Base-by-base conservation (phyloP, 2,113 vertebrate species). In the Choloepus hoffmanni region DNA sequence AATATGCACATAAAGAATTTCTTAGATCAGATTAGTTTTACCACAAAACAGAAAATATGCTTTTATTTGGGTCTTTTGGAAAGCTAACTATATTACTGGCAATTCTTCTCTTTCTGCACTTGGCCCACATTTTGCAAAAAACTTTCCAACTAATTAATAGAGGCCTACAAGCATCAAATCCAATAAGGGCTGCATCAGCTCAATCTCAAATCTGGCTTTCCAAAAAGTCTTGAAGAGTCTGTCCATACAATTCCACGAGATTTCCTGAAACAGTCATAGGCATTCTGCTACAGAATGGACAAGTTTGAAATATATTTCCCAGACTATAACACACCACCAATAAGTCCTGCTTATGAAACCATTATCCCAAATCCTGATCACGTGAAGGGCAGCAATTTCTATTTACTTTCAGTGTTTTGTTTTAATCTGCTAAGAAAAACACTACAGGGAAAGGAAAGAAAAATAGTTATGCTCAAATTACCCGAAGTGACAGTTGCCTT, bases 21-120 rank as follows among this genome's bases (percentile, higher is more conserved):
- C 77, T 72, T 97, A 62, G 33, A 78, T 96, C 94, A 95, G 84
- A 92, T 94, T 55, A 58, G 18, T 97, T 67, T 91, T 50, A 28
- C 53, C 28, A 72, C 18, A n/a, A 43, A 90, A 40, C 0, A 78
- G 60, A 81, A 93, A 63, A 78, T 0, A 0, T 76, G 63, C 45
- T 92, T 93, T 87, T 50, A 60, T 26, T 21, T 33, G 55, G 53
- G 14, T 70, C 24, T 77, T 81, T 89, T 36, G 62, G 78, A 85
- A 95, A 79, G 14, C 68, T 90, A 30, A 18, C 30, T 55, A n/a
- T 92, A 76, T 82, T 77, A 72, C n/a, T 88, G 67, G 63, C 33
- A 89, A 65, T 28, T 55, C 9, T 8, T 86, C 43, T 90, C 19
- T 7, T 63, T 36, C 68, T 82, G 67, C 62, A 89, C 78, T 86